phyloP scores from a whole-genome alignment of 2,113 vertebrate species.

The Seriola dumerili region DNA sequence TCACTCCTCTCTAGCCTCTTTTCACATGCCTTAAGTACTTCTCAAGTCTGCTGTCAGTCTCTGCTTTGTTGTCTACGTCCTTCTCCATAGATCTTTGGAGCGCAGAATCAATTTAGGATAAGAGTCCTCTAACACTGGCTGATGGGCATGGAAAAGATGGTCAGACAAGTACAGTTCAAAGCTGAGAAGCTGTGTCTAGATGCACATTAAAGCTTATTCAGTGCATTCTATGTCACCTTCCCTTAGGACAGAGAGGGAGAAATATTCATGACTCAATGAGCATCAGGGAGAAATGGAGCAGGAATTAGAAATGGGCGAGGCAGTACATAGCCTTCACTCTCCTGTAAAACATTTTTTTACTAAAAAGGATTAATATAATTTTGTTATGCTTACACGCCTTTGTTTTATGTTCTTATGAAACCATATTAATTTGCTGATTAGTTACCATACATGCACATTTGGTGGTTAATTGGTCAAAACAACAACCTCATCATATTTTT shows the following conservation, averaged over 20 bases:
- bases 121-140: slow-evolving; percentile 36
- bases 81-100: slow-evolving; percentile 44
- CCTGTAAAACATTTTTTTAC: not conserved
- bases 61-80: slow-evolving; percentile 33
- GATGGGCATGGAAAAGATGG: slow-evolving; percentile 61
- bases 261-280: slow-evolving; percentile 59
- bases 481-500: not conserved
- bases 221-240: slow-evolving; percentile 54
- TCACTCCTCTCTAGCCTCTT: slow-evolving; percentile 35
- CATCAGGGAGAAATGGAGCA: slow-evolving; percentile 58
- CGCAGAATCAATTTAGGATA: slow-evolving; percentile 61
- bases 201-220: slow-evolving; percentile 62
- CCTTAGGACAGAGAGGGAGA: slow-evolving; percentile 50
- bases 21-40: slow-evolving; percentile 46
- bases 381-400: not conserved
- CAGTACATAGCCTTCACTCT: not conserved
- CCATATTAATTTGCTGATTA: not conserved
- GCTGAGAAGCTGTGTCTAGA: slow-evolving; percentile 56
- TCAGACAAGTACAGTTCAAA: slow-evolving; percentile 60
- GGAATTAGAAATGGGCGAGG: slow-evolving; percentile 29
- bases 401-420: not conserved
- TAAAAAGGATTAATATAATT: not conserved
- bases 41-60: slow-evolving; percentile 42
- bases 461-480: not conserved
- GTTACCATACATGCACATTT: not conserved